Percentiles rank a stretch among this genome's conserved stretches.
Evolutionary conservation across 2,797 vertebrate genomes (phyloP).

Genomic region (Pterois miles): DNA sequence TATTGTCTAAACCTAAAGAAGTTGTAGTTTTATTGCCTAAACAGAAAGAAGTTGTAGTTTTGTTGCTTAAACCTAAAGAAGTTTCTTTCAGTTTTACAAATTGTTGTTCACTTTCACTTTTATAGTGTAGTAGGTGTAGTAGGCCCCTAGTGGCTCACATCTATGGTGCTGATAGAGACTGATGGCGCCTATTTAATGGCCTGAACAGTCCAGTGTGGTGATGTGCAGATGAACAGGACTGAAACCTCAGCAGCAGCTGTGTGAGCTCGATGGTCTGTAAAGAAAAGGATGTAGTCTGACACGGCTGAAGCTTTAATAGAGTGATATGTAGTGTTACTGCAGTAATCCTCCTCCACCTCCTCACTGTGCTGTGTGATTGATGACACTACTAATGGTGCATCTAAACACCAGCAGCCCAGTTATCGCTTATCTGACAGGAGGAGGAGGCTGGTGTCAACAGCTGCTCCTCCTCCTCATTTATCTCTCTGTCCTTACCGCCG

Average conservation of each 20-base stretch:
- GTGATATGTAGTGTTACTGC: conserved; percentile 60
- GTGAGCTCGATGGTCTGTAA: conserved; percentile 44
- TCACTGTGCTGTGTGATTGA: conserved; percentile 69
- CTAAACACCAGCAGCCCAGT: conserved; percentile 74
- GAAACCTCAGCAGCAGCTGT: conserved; percentile 4
- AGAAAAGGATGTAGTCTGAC: conserved; percentile 48
- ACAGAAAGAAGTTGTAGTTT: too few species aligned
- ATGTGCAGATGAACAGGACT: not conserved
- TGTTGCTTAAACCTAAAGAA: too few species aligned
- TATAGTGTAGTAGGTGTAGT: too few species aligned
- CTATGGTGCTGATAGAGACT: too few species aligned
- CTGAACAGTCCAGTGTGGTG: too few species aligned
- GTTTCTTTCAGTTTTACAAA: too few species aligned
- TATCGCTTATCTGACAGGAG: conserved; percentile 75
- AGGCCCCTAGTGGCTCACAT: too few species aligned
- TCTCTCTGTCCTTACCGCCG: conserved; percentile 48
- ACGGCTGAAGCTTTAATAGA: conserved; percentile 58
- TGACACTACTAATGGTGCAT: conserved; percentile 73
- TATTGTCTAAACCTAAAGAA: too few species aligned
- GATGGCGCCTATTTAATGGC: too few species aligned
- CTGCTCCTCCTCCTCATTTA: conserved; percentile 75
- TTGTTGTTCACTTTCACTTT: too few species aligned
- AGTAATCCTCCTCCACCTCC: too few species aligned
- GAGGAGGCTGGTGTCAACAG: conserved; percentile 53
- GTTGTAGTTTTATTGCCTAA: too few species aligned